These are phyloP conservation scores for Cinara cedri DNA, from an alignment of 2,888 invertebrate species.

Conservation along the genomic window DNA sequence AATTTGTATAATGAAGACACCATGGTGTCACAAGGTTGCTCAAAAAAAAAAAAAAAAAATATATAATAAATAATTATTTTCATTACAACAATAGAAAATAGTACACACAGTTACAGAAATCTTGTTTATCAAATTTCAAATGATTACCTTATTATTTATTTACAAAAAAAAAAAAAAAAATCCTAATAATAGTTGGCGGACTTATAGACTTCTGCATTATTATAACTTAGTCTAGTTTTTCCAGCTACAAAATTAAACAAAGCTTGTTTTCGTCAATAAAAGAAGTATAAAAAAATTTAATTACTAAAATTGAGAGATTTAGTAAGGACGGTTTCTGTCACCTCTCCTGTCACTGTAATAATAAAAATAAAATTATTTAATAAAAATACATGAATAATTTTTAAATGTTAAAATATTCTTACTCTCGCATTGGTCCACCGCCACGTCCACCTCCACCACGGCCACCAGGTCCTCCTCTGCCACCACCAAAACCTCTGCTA, in stretches of 20 bases:
- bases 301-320: slow-evolving; percentile 47
- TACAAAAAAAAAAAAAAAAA: slow-evolving; percentile 50
- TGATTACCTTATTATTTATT: slow-evolving; percentile 46
- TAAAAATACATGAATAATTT: slow-evolving; percentile 28
- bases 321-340: slow-evolving; percentile 61
- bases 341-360: slow-evolving; percentile 60
- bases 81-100: slow-evolving; percentile 25
- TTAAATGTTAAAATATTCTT: slow-evolving; percentile 62
- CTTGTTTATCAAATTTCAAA: slow-evolving; percentile 39
- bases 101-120: slow-evolving; percentile 45
- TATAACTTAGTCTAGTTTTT: slow-evolving; percentile 29
- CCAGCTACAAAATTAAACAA: slow-evolving; percentile 44
- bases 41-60: slow-evolving; percentile 13
- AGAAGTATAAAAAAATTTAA: slow-evolving; percentile 51
- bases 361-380: slow-evolving; percentile 54
- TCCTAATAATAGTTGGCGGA: slow-evolving; percentile 44
- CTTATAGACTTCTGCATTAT: slow-evolving; percentile 16
- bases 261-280: slow-evolving; percentile 37
- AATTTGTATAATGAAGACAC: slow-evolving; percentile 37
- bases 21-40: slow-evolving; percentile 12
- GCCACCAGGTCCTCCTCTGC: slow-evolving; percentile 63
- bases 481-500: slow-evolving; percentile 61
- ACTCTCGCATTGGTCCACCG: slow-evolving; percentile 67
- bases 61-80: not conserved
- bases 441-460: slow-evolving; percentile 65